Base-by-base conservation (phyloP, 2,888 invertebrate genomes). In the Amblyjoppa proteus region DNA sequence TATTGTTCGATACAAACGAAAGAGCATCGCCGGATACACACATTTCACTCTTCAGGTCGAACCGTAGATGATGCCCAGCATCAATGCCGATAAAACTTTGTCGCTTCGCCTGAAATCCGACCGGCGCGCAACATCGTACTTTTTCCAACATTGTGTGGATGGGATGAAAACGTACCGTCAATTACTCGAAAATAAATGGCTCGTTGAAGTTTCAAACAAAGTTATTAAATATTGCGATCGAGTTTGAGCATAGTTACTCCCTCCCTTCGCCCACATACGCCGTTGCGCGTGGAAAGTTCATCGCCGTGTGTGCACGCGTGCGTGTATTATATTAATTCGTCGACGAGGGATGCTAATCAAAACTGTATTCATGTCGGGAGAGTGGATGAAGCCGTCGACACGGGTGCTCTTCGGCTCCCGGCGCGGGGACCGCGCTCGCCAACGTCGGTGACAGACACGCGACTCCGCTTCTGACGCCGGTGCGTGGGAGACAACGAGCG, bases 301-400 rank as follows among this genome's bases (percentile, higher is more conserved):
- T 20, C 20, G 20, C 20, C 20, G 45, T 49, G 16, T 4, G 45
- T 11, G 45, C 11, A 3, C 45, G 45, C 45, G 45, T 16, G 13
- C 5, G 58, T 41, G 28, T 64, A 49, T 61, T 49, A 75, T 64
- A 64, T 61, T 49, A 45, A 64, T 64, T 61, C n/a, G 16, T n/a
- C 11, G 16, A 61, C 31, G 61, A 45, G 41, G 61, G 74, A 28
- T 20, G 61, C 49, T 64, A 49, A 74, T 74, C 58, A 74, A 74
- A 74, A 58, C 58, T 28, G 41, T 61, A 73, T 73, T 56, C 73
- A 73, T 56, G 51, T 56, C 38, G 53, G 6, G 74, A 13, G 41
- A 6, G 56, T 28, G 38, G 13, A 41, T n/a, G 28, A 20, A 45
- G 58, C 45, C 34, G 64, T n/a, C 64, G 64, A 64, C 31, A 6